Evolutionary conservation across 2,888 invertebrate genomes (phyloP), one percentile per base, ranked within the genome.

Genomic region (Eretmocerus hayati): DNA sequence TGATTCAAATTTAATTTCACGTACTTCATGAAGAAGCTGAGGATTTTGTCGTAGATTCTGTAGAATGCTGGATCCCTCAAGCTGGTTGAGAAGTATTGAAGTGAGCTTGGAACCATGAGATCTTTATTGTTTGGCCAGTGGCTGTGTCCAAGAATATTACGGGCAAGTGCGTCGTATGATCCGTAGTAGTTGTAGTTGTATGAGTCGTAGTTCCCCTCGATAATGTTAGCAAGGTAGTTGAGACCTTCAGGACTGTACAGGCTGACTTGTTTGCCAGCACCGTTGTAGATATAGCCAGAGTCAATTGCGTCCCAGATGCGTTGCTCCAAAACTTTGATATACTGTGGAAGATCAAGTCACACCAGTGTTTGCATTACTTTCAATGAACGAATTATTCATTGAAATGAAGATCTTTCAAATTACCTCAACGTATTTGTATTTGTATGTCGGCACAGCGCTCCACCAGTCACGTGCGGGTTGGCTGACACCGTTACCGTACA

Each of bases 21-120:
- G 2, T 48, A 66, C 64, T 61, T 64, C 35, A 58, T 35, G 62
- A 65, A 64, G 76, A 81, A 83, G 50, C 78, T 69, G 46, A 76
- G 67, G 53, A 84, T 76, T 55, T 77, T 80, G 65, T 81, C 82
- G 76, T 76, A 78, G 51, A 85, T 71, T 67, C 80, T 77, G 73
- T 81, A 86, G 75, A 82, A 84, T 16, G 81, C 80, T 5, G 85
- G 85, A 61, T 86, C 86, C 48, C 84, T 79, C 53, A 83, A 67
- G 42, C 78, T 76, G 11, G 84, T 84, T 63, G 83, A 80, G 65
- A 78, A 81, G 59, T 81, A 77, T 61, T 85, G 81, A 56, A 85
- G 69, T 1, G 74, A 78, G 42, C 83, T 81, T 9, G 84, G 84
- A 1, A 76, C 67, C 19, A 78, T 65, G 54, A 76, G 64, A 60